Percentiles rank a stretch among this genome's conserved stretches.
Conservation (phyloP, 2,888 invertebrate species). For the Mantis religiosa region DNA sequence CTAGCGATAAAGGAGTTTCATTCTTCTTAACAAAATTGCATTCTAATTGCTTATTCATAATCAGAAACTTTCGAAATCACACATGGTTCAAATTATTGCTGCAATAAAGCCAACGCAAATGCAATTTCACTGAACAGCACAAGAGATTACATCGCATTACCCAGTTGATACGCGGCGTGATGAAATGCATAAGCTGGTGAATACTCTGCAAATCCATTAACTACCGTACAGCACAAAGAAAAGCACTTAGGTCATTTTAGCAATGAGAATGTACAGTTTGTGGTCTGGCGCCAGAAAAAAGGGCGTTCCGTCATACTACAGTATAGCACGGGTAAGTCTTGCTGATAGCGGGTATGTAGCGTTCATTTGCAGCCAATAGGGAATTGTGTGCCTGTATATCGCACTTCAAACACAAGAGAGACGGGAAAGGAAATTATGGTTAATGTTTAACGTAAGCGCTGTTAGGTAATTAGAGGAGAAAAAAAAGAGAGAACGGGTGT, state of each 20-base stretch:
- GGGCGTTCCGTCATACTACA: neutral
- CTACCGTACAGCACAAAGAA: neutral
- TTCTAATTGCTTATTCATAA: no score
- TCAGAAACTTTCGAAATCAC: no score
- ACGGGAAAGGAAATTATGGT: neutral
- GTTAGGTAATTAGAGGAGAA: neutral
- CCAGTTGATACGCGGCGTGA: neutral
- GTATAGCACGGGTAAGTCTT: neutral
- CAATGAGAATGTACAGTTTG: neutral
- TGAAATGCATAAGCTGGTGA: neutral
- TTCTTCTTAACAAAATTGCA: no score
- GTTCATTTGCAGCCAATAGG: constrained; percentile 1
- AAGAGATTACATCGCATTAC: neutral
- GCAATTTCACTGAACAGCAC: neutral
- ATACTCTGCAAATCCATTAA: neutral
- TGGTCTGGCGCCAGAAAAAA: constrained; percentile 12
- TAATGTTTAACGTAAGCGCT: neutral
- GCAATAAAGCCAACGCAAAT: neutral
- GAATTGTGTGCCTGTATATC: neutral
- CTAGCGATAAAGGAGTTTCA: no score
- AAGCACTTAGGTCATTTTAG: neutral
- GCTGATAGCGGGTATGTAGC: neutral
- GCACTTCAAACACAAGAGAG: neutral
- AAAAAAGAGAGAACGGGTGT: neutral
- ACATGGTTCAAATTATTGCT: no score